phyloP scores from a whole-genome alignment of 2,888 invertebrate genomes.

The Lasioglossum vierecki region DNA sequence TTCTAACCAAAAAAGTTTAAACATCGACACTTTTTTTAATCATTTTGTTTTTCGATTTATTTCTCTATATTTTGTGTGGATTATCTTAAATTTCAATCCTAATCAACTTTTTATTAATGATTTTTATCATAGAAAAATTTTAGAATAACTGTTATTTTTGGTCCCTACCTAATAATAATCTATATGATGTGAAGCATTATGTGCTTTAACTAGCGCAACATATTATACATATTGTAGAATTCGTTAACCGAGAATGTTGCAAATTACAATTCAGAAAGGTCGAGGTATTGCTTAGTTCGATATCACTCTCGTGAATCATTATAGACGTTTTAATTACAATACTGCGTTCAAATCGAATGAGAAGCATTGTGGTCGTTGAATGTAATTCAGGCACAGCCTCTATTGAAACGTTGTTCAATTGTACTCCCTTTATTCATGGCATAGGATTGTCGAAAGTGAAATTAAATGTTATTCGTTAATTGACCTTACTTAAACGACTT shows the following conservation, averaged over 20 bases:
- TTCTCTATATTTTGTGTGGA: too few relatives aligned
- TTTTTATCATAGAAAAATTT: too few relatives aligned
- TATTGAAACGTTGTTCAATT: constrained; percentile 52
- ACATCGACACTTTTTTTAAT: too few relatives aligned
- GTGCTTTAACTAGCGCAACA: not conserved
- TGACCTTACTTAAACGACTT: constrained; percentile 24
- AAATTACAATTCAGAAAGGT: constrained; percentile 24
- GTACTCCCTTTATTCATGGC: constrained; percentile 1
- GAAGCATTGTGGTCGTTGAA: constrained; percentile 34
- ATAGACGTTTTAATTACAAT: constrained; percentile 65
- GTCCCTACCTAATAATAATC: not conserved
- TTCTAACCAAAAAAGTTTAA: too few relatives aligned
- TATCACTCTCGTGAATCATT: constrained; percentile 62
- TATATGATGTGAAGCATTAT: not conserved
- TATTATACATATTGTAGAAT: not conserved
- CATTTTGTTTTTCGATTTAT: too few relatives aligned
- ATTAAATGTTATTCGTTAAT: constrained; percentile 36
- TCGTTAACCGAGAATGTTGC: not conserved
- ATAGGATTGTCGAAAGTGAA: not conserved
- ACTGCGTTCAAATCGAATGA: constrained; percentile 19
- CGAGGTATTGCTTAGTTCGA: constrained; percentile 22
- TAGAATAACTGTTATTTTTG: too few relatives aligned
- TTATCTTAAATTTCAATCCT: too few relatives aligned
- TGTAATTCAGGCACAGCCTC: constrained; percentile 56
- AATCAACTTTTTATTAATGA: too few relatives aligned